Evolutionary conservation across 2,113 vertebrate species (phyloP).

Genomic region (Rhea pennata): DNA sequence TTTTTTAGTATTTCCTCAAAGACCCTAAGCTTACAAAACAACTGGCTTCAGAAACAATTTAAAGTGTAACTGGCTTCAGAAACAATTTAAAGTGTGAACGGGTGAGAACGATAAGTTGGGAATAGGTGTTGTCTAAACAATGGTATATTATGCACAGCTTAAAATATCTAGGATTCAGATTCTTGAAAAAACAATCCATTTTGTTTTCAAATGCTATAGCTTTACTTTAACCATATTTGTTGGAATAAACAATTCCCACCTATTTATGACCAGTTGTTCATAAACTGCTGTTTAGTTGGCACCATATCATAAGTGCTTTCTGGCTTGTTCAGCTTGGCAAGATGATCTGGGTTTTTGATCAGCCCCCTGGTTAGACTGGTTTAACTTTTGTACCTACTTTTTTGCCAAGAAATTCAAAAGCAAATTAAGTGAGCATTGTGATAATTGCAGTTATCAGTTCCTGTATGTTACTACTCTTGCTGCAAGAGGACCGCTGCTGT

Average conservation of each 20-base stretch:
- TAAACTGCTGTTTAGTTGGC: not conserved
- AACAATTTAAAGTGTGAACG: not conserved
- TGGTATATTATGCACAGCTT: not conserved
- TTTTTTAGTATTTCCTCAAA: not conserved
- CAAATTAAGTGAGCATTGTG: not conserved
- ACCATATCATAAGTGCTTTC: not conserved
- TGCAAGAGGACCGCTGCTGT: not conserved
- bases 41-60: not conserved
- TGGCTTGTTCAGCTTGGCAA: not conserved
- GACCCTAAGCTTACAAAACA: not conserved
- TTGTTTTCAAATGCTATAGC: not conserved
- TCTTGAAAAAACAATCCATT: not conserved
- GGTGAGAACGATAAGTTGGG: not conserved
- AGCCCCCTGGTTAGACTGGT: fast-evolving
- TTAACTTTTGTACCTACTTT: not conserved
- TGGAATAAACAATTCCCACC: not conserved
- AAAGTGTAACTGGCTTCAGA: not conserved
- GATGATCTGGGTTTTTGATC: not conserved
- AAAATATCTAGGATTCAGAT: not conserved
- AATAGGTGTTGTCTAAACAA: not conserved
- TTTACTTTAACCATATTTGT: not conserved
- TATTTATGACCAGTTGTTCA: not conserved
- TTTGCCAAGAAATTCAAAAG: not conserved
- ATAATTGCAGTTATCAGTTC: not conserved
- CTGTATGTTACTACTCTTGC: fast-evolving